Conservation (phyloP, 2,797 vertebrate genomes). For the Paguma larvata region DNA sequence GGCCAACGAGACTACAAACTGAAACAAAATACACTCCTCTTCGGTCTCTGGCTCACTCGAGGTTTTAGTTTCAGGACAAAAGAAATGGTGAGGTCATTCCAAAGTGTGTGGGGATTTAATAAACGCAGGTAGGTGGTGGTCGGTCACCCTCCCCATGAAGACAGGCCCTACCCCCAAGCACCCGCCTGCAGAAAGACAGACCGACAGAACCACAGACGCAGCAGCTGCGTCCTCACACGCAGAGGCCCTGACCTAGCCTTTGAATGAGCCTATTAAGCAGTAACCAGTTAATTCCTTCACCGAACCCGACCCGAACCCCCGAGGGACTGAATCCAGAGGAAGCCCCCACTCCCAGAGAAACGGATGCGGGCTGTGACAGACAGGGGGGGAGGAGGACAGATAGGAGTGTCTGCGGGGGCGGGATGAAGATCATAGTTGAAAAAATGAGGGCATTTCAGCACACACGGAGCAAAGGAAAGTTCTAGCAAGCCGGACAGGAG, state of each 20-base stretch:
- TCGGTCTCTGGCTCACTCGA: neutral
- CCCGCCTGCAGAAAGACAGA: neutral
- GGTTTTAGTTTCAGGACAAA: neutral
- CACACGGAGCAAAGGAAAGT: neutral
- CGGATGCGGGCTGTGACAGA: neutral
- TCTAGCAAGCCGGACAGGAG: neutral
- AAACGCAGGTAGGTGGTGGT: neutral
- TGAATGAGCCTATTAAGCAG: neutral
- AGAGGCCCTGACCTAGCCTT: neutral
- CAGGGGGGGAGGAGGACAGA: neutral
- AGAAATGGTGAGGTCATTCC: neutral
- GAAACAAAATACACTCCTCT: conserved; percentile 45
- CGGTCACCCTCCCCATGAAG: neutral
- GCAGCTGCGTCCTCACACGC: neutral
- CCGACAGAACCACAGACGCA: neutral
- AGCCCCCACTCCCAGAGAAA: neutral
- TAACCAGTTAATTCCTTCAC: neutral
- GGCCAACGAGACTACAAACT: neutral
- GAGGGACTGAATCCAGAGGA: neutral
- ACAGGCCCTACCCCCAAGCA: neutral
- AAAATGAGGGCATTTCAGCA: neutral
- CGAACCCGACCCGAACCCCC: neutral
- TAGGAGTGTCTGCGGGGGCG: neutral
- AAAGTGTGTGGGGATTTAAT: neutral
- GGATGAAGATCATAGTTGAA: neutral